Base-by-base conservation (phyloP, 2,888 invertebrate species). In the Apodemia duryi region DNA sequence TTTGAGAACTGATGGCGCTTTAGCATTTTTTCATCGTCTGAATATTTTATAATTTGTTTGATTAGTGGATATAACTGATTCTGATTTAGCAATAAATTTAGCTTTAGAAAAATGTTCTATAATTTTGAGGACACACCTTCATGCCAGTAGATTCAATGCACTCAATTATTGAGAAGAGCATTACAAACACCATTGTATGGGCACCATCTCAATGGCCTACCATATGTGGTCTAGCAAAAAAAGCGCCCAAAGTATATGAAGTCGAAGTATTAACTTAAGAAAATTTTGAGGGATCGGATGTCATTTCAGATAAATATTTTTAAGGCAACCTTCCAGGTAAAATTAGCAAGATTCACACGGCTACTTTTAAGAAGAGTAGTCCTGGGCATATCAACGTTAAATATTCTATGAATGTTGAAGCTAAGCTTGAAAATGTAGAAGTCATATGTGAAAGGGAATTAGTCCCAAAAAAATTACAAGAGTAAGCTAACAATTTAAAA, bases 201-300 rank as follows among this genome's bases (percentile, higher is more conserved):
- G 46, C 62, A 28, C 63, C 29, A 13, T 63, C 62, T 62, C 57
- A 61, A 65, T 62, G 49, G 49, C 21, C 49, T 43, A 63, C 49
- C 9, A 29, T 63, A 49, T 63, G 10, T 46, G 21, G 21, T n/a
- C 63, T 61, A 49, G 63, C 63, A 21, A 43, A 29, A 63, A 49
- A 63, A 63, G 63, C 13, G 10, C 49, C 62, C 21, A 64, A 61
- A 6, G 32, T 32, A 41, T 64, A 60, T 6, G n/a, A 60, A 46
- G 57, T 64, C 11, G n/a, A 43, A 52, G 21, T 21, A 21, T 21
- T 52, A 21, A 52, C 51, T 52, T 21, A 52, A 28, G 51, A 29
- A 28, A 7, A 54, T 28, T 54, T 29, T 28, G 2, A 28, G 9
- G 29, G 28, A 21, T 54, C 1, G 6, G 28, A 54, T 54, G 52